Percentiles rank a stretch among this genome's conserved stretches.
Conservation (phyloP, 2,797 vertebrate species). For the Miichthys miiuy region DNA sequence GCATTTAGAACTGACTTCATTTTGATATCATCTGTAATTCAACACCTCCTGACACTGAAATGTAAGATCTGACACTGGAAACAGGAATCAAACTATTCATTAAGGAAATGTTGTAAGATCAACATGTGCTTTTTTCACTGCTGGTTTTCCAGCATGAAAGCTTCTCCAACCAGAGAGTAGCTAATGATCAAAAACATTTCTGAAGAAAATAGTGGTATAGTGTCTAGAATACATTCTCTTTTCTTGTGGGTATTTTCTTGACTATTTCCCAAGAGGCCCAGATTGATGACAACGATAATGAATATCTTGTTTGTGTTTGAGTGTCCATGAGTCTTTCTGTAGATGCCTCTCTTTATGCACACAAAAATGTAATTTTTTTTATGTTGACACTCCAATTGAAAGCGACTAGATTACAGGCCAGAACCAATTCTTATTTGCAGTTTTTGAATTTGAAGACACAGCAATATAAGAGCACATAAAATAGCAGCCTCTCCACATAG, state of each 20-base stretch:
- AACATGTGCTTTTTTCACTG: conserved; percentile 4
- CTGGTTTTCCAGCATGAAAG: conserved; percentile 15
- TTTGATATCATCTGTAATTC: conserved; percentile 7
- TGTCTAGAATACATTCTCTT: not conserved
- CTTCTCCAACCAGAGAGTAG: not conserved
- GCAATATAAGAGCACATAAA: not conserved
- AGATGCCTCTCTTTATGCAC: not conserved
- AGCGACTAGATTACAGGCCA: not conserved
- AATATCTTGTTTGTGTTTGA: not conserved
- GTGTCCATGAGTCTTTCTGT: not conserved
- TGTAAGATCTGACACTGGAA: conserved; percentile 16
- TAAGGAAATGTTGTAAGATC: conserved; percentile 23
- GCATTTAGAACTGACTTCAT: conserved; percentile 1
- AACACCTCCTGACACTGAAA: not conserved
- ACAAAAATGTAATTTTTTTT: not conserved
- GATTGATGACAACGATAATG: not conserved
- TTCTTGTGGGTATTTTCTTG: not conserved
- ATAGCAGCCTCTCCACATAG: not conserved
- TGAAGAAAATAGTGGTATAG: not conserved
- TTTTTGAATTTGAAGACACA: not conserved
- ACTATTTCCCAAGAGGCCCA: not conserved
- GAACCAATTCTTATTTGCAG: not conserved
- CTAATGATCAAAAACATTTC: conserved; percentile 6
- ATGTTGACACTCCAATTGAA: not conserved
- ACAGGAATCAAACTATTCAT: conserved; percentile 3